Evolutionary conservation across 2,797 vertebrate genomes (phyloP).

Genomic region (Micrastur ruficollis): DNA sequence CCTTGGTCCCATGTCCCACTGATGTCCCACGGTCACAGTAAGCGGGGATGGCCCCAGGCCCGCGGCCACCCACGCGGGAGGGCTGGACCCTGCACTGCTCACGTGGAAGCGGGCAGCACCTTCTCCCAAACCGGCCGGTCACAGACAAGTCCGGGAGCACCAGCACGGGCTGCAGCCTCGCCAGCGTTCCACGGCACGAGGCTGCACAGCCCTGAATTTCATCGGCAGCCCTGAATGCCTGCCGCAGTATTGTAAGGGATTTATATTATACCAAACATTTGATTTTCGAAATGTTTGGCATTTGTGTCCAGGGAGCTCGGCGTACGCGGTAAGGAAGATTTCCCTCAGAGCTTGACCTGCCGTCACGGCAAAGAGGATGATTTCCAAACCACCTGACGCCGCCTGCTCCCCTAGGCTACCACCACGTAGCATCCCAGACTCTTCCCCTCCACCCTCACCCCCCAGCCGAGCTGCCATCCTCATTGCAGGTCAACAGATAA

Average conservation of each 20-base stretch:
- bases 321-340: not conserved
- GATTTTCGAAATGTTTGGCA: not conserved
- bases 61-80: accelerated
- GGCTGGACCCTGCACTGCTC: not conserved
- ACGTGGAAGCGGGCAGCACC: accelerated
- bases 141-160: not conserved
- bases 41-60: not conserved
- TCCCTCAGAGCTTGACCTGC: not conserved
- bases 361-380: not conserved
- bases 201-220: not conserved
- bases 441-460: not conserved
- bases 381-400: not conserved
- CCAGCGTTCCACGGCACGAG: not conserved
- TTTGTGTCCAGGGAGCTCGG: not conserved
- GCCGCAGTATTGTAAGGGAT: not conserved
- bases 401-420: not conserved
- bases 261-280: not conserved
- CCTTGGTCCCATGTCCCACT: not conserved
- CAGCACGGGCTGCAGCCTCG: not conserved
- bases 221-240: not conserved
- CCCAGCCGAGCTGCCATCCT: not conserved
- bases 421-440: not conserved
- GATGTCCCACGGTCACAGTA: not conserved
- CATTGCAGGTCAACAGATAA: not conserved
- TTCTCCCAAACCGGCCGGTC: not conserved